A percentile compares a stretch with the other conserved stretches of the same genome.
These are phyloP conservation scores for Oryzias curvinotus DNA, from an alignment of 2,113 vertebrate species.

Conservation along the genomic window DNA sequence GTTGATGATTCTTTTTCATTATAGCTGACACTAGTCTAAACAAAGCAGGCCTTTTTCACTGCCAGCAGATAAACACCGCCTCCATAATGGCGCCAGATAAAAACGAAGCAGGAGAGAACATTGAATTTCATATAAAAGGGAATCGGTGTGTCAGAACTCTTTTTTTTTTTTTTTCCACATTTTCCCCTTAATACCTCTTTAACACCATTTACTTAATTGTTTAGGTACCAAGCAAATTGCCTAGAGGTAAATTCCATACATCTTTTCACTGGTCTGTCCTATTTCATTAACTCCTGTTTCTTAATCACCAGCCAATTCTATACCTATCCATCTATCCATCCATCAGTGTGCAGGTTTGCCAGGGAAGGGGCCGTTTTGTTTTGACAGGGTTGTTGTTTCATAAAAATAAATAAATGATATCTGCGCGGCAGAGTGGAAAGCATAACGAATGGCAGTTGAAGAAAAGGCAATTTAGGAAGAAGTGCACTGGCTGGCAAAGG, in stretches of 20 bases:
- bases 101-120: slow-evolving; percentile 72
- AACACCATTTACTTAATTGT: slow-evolving; percentile 41
- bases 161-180: slow-evolving; percentile 45
- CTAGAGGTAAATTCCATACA: slow-evolving; percentile 52
- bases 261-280: slow-evolving; percentile 27
- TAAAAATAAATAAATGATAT: slow-evolving; percentile 81
- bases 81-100: slow-evolving; percentile 75
- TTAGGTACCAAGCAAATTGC: slow-evolving; percentile 36
- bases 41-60: slow-evolving; percentile 75
- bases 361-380: slow-evolving; percentile 64
- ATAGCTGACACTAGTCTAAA: slow-evolving; percentile 79
- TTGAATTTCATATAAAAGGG: slow-evolving; percentile 76
- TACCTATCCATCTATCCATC: slow-evolving; percentile 30
- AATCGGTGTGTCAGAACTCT: slow-evolving; percentile 70
- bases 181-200: slow-evolving; percentile 25
- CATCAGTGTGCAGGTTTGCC: slow-evolving; percentile 43
- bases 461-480: slow-evolving; percentile 77
- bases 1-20: slow-evolving; percentile 81
- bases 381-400: slow-evolving; percentile 70
- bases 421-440: slow-evolving; percentile 75
- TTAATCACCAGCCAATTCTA: slow-evolving; percentile 22
- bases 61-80: slow-evolving; percentile 72
- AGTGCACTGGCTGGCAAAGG: slow-evolving; percentile 69
- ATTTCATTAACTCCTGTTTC: slow-evolving; percentile 2
- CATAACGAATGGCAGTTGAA: slow-evolving; percentile 77